Percentiles rank a stretch among this genome's conserved stretches.
These are phyloP conservation scores for Parnassius smintheus DNA, from an alignment of 2,888 invertebrate genomes.

Conservation along the genomic window DNA sequence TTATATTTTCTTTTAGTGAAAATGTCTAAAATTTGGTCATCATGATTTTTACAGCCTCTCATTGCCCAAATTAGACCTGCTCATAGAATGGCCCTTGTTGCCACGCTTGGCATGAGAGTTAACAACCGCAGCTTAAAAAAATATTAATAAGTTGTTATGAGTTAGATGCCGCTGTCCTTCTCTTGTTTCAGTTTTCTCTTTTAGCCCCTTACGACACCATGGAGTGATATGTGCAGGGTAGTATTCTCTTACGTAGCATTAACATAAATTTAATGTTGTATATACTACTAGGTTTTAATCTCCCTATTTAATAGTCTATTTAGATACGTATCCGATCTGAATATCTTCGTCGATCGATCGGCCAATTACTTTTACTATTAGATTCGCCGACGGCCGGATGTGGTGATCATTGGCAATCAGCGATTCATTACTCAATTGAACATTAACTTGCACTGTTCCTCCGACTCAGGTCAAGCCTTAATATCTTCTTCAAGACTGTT, in stretches of 20 bases:
- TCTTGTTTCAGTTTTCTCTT: no score
- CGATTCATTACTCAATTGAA: conserved; percentile 47
- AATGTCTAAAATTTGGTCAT: background rate
- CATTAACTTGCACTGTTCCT: conserved; percentile 34
- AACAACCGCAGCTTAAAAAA: no score
- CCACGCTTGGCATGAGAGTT: no score
- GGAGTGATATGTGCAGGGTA: no score
- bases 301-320: background rate
- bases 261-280: no score
- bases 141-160: no score
- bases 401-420: conserved; percentile 36
- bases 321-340: conserved; percentile 5
- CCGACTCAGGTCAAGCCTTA: conserved; percentile 12
- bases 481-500: background rate
- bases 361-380: conserved; percentile 45
- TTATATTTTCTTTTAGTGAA: background rate
- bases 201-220: no score
- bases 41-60: no score
- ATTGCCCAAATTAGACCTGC: no score
- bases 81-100: no score
- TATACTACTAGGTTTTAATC: background rate
- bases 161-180: no score
- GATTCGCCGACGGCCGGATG: conserved; percentile 45
- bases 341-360: conserved; percentile 40
- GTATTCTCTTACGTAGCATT: no score